Base-by-base conservation (phyloP, 2,888 invertebrate species). In the Trissolcus brochymenae region DNA sequence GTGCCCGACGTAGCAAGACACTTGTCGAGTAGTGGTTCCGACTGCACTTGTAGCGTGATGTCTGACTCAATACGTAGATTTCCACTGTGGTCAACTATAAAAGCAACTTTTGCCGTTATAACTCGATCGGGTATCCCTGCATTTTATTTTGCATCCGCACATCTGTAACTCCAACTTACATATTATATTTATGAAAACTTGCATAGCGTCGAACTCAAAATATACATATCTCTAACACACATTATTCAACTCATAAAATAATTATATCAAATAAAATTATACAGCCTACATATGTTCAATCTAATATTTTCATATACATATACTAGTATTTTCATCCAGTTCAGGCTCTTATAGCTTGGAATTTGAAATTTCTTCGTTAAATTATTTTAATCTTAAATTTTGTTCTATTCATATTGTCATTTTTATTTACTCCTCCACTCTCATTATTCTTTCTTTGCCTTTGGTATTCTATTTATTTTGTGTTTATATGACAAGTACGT, bases 31-130 rank as follows among this genome's bases (percentile, higher is more conserved):
- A 35, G 72, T 54, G 59, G 16, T 64, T 71, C 55, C 74, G 55
- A 75, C 68, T 13, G 65, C 41, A 60, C 54, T 73, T 73, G 72
- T 67, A 65, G 51, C 35, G 62, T 62, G 60, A 76, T 72, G 78
- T 65, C 75, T 75, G 78, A 79, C 78, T 72, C 60, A 73, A 79
- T 65, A 65, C 65, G 76, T 71, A 71, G 65, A 68, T 65, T 72
- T 75, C 75, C 65, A 79, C 75, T 79, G 65, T 17, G 60, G 76
- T 65, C 72, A 57, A 68, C 72, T 64, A 72, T 67, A 67, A 75
- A 67, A 75, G 64, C 68, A 53, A 67, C 60, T 72, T n/a, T n/a
- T 55, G n/a, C 59, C 55, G 59, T 60, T 60, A 50, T 64, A 76
- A 71, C 43, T 71, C 67, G 54, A 40, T 7, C 35, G 56, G 51